A percentile compares a stretch with the other conserved stretches of the same genome.
Conservation (phyloP, 2,888 invertebrate species). For the Acronicta aceris region DNA sequence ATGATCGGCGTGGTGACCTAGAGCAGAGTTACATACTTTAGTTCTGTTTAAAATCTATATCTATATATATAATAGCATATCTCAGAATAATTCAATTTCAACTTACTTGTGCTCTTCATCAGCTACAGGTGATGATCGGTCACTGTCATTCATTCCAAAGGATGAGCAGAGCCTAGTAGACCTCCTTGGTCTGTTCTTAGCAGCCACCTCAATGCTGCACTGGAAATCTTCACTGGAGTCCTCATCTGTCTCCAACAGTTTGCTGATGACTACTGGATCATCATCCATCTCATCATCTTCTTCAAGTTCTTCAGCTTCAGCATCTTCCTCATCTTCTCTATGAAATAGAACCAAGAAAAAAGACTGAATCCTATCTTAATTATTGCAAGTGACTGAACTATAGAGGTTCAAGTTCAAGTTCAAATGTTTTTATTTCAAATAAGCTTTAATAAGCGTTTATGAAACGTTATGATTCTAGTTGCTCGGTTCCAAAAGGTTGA, state of each 20-base stretch:
- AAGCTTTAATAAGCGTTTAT: too few relatives aligned
- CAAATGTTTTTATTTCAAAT: too few relatives aligned
- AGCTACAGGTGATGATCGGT: slow-evolving; percentile 54
- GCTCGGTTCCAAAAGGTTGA: too few relatives aligned
- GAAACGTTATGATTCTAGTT: too few relatives aligned
- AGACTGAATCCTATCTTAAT: too few relatives aligned
- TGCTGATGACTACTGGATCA: slow-evolving; percentile 81
- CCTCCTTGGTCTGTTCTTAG: slow-evolving; percentile 65
- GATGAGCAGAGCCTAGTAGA: slow-evolving; percentile 71
- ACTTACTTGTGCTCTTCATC: slow-evolving; percentile 69
- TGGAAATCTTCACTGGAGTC: slow-evolving; percentile 76
- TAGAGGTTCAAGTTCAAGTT: too few relatives aligned
- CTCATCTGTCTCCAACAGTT: slow-evolving; percentile 79
- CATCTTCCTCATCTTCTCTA: slow-evolving; percentile 61
- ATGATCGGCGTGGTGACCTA: slow-evolving; percentile 69
- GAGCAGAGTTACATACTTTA: slow-evolving; percentile 9
- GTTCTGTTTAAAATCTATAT: too few relatives aligned
- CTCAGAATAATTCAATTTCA: too few relatives aligned
- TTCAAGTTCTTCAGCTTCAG: slow-evolving; percentile 55
- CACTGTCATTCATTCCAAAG: slow-evolving; percentile 64
- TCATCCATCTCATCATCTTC: slow-evolving; percentile 77
- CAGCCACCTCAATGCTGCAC: slow-evolving; percentile 63
- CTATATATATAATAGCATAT: too few relatives aligned
- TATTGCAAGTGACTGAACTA: too few relatives aligned
- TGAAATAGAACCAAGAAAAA: not conserved